Base-by-base conservation (phyloP, 2,113 vertebrate species). In the Melanocharis versteri region DNA sequence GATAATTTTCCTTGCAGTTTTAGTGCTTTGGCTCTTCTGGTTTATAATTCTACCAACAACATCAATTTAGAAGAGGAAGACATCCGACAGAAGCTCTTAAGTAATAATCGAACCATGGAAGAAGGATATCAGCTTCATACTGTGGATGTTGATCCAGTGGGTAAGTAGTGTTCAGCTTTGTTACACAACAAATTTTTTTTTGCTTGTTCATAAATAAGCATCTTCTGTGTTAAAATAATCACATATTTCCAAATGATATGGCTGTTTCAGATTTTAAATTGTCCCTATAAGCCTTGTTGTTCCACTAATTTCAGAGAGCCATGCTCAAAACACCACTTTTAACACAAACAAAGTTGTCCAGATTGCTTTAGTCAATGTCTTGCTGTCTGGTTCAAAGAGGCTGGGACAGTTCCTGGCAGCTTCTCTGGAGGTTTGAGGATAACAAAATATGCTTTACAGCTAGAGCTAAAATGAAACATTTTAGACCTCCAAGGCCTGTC, bases 1-100 rank as follows among this genome's bases (percentile, higher is more conserved):
- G 37, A 35, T 89, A 27, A 92, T 97, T 69, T 97, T 94, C 85
- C 89, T 95, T 87, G 24, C 90, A 99, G 99, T 75, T 95, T 98
- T 96, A 51, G 14, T 53, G 93, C 98, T 89, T 98, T 96, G 90
- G 99, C 98, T n/a, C 98, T 99, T 97, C 96, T 99, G 82, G 97
- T 98, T 94, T 98, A 99, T 92, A 98, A 97, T 82, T 83, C 98
- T 93, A 98, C 98, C 85, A 97, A 98, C 70, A 98, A 98, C 44
- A 51, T 97, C 85, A 97, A 78, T 95, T 98, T 99, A 89, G 97
- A 98, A 57, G 98, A 97, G 51, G 92, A 92, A 30, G 95, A 94
- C 13, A 98, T 99, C 79, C 89, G 97, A 40, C 86, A 96, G 62
- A 97, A 96, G 64, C 97, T 99, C 68, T 93, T 97, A 89, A 81